Percentiles rank a stretch among this genome's conserved stretches.
Conservation (phyloP, 1,140 invertebrate species). For the Microplitis mediator region DNA sequence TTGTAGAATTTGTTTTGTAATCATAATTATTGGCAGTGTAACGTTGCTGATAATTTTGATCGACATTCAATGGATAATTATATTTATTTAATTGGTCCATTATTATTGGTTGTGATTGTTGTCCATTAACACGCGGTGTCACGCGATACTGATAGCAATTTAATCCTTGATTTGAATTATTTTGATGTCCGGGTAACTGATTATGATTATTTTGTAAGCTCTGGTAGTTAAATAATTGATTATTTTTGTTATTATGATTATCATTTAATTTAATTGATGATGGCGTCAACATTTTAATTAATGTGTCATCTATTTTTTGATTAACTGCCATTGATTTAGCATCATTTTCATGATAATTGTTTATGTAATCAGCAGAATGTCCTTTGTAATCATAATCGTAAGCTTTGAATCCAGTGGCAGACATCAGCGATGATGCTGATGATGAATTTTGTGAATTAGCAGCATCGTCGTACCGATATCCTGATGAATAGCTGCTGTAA, state of each 20-base stretch:
- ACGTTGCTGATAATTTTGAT: slow-evolving; percentile 42
- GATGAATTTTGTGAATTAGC: slow-evolving; percentile 41
- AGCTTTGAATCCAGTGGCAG: slow-evolving; percentile 39
- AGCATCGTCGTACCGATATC: slow-evolving; percentile 25
- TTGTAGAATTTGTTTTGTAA: slow-evolving; percentile 41
- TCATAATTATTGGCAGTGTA: slow-evolving; percentile 50
- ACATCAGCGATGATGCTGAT: slow-evolving; percentile 36
- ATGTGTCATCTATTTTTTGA: slow-evolving; percentile 44
- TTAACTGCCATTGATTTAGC: neutral
- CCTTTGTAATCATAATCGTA: slow-evolving; percentile 53
- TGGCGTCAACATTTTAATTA: neutral
- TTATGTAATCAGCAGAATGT: neutral
- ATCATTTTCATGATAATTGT: too few species aligned
- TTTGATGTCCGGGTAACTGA: too few species aligned
- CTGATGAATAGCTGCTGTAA: slow-evolving; percentile 32
- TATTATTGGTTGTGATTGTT: slow-evolving; percentile 14
- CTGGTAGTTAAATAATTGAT: slow-evolving; percentile 36
- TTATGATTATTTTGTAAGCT: slow-evolving; percentile 38
- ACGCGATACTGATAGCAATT: too few species aligned
- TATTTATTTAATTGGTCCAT: slow-evolving; percentile 47
- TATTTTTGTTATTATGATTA: neutral
- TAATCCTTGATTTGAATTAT: too few species aligned
- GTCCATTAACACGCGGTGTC: slow-evolving; percentile 30
- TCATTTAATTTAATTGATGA: neutral
- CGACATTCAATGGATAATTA: slow-evolving; percentile 45